Evolutionary conservation across 2,113 vertebrate genomes (phyloP).

Genomic region (Podilymbus podiceps): DNA sequence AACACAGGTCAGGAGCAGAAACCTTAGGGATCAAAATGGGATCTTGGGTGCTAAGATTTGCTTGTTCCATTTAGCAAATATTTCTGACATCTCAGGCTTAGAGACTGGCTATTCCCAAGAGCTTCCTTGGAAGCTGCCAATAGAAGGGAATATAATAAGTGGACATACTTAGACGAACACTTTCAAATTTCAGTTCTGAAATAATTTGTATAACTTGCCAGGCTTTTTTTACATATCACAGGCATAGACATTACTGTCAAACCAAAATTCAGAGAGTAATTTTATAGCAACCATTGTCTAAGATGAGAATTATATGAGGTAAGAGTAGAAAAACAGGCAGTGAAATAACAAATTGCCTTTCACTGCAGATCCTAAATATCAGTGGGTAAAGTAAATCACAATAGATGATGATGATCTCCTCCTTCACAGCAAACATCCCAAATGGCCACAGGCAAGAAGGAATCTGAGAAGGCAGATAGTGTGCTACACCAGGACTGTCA

Average conservation of each 20-base stretch:
- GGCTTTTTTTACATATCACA: neutral
- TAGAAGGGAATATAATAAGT: neutral
- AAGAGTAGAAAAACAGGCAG: neutral
- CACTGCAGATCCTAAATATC: neutral
- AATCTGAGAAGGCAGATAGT: neutral
- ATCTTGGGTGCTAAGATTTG: too few relatives aligned
- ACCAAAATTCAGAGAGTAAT: neutral
- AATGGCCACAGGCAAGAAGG: accelerated
- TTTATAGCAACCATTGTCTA: neutral
- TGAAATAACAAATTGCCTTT: neutral
- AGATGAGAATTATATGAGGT: neutral
- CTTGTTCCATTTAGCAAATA: neutral
- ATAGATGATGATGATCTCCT: neutral
- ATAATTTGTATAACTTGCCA: accelerated
- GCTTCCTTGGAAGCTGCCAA: neutral
- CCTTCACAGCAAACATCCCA: neutral
- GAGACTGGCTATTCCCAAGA: neutral
- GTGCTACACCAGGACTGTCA: neutral
- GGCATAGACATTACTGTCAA: neutral
- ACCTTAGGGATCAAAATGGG: accelerated
- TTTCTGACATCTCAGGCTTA: neutral
- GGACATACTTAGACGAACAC: neutral
- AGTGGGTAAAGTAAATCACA: neutral
- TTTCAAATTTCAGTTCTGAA: neutral
- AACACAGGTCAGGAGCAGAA: neutral